Evolutionary conservation across 1,140 invertebrate genomes (phyloP), one percentile per base, ranked within the genome.

Genomic region (Drosophila bocqueti): DNA sequence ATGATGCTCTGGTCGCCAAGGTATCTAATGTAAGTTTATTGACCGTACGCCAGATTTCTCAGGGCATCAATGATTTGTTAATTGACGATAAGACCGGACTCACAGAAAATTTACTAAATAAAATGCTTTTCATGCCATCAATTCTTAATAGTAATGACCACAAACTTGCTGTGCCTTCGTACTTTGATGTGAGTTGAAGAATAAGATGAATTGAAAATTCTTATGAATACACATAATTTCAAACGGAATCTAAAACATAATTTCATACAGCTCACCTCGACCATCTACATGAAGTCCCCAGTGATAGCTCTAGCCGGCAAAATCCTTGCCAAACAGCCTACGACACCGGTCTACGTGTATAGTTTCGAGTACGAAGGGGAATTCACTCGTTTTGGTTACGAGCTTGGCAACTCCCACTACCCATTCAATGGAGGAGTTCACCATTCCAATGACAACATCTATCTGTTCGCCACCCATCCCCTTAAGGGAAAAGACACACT

Each of bases 351-450:
- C 8, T 93, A 90, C 62, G 64, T 93, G 3, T 93, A 93, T 40
- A 90, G 78, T 50, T 93, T 93, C 18, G 91, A 92, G 64, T 93
- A 93, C 57, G 90, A 85, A 26, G 92, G 92, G 0, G 24, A 80
- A 13, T 40, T 83, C n/a, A 93, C 91, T 1, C 83, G 91, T 0
- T 93, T 93, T 69, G 93, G 93, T 16, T 93, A 92, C 74, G 93
- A 92, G 42, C 64, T 84, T 4, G 83, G 81, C 43, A 93, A 91
- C 21, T 59, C 63, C 0, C 92, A 93, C 43, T 93, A 93, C 81
- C 93, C 93, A 3, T 93, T 93, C 11, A 83, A 93, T 57, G 93
- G 93, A 7, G 93, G 93, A 16, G 89, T 92, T 7, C 93, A 93
- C 69, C 93, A 93, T 76, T 93, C 93, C 0, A 82, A 93, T 55